Base-by-base conservation (phyloP, 2,888 invertebrate genomes). In the Fragum fragum region DNA sequence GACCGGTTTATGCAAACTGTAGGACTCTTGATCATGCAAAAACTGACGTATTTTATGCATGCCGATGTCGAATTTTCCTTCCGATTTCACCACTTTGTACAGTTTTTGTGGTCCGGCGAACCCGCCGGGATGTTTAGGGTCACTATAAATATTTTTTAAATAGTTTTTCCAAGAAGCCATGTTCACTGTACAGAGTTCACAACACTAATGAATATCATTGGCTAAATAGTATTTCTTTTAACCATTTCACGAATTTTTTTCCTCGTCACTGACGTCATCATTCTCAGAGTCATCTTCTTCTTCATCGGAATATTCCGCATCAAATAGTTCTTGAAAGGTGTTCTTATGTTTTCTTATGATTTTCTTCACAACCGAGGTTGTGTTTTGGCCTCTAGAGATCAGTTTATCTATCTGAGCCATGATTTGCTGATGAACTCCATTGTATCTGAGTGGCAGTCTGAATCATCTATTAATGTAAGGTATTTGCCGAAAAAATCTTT, bases 41-140 rank as follows among this genome's bases (percentile, higher is more conserved):
- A 84, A 86, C 66, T 86, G 82, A 23, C 80, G 47, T 23, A 84
- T 84, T 73, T 55, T 83, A 53, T 85, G 77, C 84, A 86, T 87
- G 16, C 86, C 80, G 26, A 86, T 80, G n/a, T 78, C 39, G 63
- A 53, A 87, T 86, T 84, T 84, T n/a, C 83, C 81, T 36, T 82
- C 86, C 53, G 55, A 66, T 47, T 79, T 72, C 5, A 84, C 84
- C 61, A 68, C 79, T 79, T 79, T 73, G 42, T 79, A 84, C 26
- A 84, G 26, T 63, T 85, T 87, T 7, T 87, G 80, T 26, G 87
- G 85, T 47, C 83, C 82, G 0, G 73, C 52, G 71, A 86, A 86
- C 52, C 83, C 75, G 1, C 66, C 85, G 1, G 77, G 78, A 52
- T 85, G 85, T n/a, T n/a, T 11, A 0, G 81, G 81, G 73, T 84